A percentile compares a stretch with the other conserved stretches of the same genome.
phyloP scores from a whole-genome alignment of 2,888 invertebrate genomes.

The Apocheima hispidaria region DNA sequence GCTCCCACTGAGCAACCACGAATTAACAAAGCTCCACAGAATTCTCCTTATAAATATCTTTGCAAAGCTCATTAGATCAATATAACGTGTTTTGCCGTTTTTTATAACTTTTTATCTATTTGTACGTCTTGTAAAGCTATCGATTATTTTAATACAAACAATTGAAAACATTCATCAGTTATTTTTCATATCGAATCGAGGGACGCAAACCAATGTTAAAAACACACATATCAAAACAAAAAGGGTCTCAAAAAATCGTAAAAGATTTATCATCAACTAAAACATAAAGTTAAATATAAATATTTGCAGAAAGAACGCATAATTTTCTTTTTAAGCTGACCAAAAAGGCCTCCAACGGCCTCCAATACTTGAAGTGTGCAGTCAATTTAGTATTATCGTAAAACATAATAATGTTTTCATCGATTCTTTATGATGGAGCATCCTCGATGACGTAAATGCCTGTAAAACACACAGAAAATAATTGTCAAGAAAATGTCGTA shows the following conservation, averaged over 20 bases:
- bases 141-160: too few relatives aligned
- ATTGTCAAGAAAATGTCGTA: too few relatives aligned
- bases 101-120: too few relatives aligned
- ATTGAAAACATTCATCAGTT: too few relatives aligned
- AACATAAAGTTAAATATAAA: conserved; percentile 41
- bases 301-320: conserved; percentile 37
- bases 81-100: too few relatives aligned
- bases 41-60: too few relatives aligned
- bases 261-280: conserved; percentile 37
- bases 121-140: too few relatives aligned
- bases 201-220: too few relatives aligned
- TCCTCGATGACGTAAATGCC: conserved; percentile 41
- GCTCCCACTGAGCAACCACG: too few relatives aligned
- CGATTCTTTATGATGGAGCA: conserved; percentile 32
- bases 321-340: conserved; percentile 31
- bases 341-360: conserved; percentile 35
- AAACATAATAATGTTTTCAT: conserved; percentile 42
- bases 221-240: not conserved
- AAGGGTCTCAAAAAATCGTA: conserved; percentile 31
- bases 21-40: too few relatives aligned
- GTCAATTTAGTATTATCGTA: conserved; percentile 38
- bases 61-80: too few relatives aligned
- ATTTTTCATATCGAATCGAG: too few relatives aligned
- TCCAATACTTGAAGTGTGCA: conserved; percentile 30
- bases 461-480: conserved; percentile 56